Percentiles rank a stretch among this genome's conserved stretches.
Conservation (phyloP, 1,140 invertebrate genomes). For the Drosophila yakuba region DNA sequence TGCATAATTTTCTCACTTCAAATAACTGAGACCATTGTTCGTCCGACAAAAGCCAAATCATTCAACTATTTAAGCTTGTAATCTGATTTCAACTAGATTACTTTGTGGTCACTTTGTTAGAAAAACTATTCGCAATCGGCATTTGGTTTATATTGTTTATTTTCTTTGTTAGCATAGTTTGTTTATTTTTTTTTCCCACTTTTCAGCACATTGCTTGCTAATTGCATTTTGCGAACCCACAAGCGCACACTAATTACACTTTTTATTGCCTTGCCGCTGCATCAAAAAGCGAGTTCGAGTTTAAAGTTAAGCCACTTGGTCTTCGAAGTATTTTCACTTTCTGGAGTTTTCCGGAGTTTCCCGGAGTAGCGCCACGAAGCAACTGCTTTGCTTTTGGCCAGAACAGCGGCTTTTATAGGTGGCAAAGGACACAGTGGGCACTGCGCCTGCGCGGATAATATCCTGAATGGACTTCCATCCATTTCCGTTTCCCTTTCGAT, state of each 20-base stretch:
- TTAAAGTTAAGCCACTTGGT: not conserved
- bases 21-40: not conserved
- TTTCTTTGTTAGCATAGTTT: not conserved
- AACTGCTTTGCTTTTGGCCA: constrained; percentile 40
- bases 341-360: constrained; percentile 12
- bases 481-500: not conserved
- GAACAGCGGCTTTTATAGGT: constrained; percentile 58
- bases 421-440: not conserved
- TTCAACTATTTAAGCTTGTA: constrained; percentile 2
- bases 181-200: constrained; percentile 36
- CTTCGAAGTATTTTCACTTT: not conserved
- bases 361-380: constrained; percentile 36
- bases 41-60: not conserved
- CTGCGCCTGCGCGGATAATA: constrained; percentile 66
- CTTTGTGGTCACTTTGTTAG: constrained; percentile 27
- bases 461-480: not conserved
- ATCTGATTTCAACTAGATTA: constrained; percentile 38
- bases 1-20: not conserved
- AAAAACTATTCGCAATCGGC: constrained; percentile 10
- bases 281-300: constrained; percentile 4
- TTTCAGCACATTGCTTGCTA: constrained; percentile 39
- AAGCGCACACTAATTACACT: constrained; percentile 60
- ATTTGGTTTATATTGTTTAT: constrained; percentile 18
- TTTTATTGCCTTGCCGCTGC: constrained; percentile 39
- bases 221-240: constrained; percentile 57